Base-by-base conservation (phyloP, 2,797 vertebrate species). In the Arrhamphus sclerolepis region DNA sequence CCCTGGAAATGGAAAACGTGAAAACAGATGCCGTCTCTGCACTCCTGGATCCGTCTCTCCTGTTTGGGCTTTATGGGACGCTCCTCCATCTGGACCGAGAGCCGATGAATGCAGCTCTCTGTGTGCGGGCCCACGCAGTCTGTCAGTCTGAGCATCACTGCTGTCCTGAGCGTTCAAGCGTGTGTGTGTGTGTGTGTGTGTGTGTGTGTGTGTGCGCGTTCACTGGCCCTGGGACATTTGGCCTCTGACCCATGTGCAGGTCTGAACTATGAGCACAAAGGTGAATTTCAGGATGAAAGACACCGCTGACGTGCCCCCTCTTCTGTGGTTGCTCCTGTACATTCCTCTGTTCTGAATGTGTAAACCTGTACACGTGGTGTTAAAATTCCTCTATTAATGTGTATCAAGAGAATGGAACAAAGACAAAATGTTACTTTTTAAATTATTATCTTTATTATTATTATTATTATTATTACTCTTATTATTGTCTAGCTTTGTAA, bases 331-430 rank as follows among this genome's bases (percentile, higher is more conserved):
- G 91, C 94, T 91, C 92, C 91, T 94, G 93, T 95, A 93, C 93
- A 94, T 93, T 94, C 87, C 92, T 94, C 90, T 94, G 93, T 94
- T 93, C 83, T 94, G 92, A 94, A 94, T 81, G 93, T 96, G 94
- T 96, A 90, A 89, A 93, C 93, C 92, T 95, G 94, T 97, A 89
- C 91, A 91, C 84, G 94, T 97, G 94, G 95, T 94, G 95, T 97
- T 93, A 94, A 88, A 90, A 93, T 91, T 92, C 92, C 93, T 95
- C 94, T 95, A 94, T 95, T 94, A 95, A 93, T 95, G 95, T 96
- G 94, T 93, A 96, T 93, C 92, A 94, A 95, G 90, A 91, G 89
- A 92, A 93, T 82, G 90, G 87, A 93, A 91, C 89, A 89, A 92
- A 92, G 87, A 92, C 90, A 91, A 92, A 92, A 91, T 91, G 84